phyloP scores from a whole-genome alignment of 2,888 invertebrate genomes.

The Minunthozetes semirufus region DNA sequence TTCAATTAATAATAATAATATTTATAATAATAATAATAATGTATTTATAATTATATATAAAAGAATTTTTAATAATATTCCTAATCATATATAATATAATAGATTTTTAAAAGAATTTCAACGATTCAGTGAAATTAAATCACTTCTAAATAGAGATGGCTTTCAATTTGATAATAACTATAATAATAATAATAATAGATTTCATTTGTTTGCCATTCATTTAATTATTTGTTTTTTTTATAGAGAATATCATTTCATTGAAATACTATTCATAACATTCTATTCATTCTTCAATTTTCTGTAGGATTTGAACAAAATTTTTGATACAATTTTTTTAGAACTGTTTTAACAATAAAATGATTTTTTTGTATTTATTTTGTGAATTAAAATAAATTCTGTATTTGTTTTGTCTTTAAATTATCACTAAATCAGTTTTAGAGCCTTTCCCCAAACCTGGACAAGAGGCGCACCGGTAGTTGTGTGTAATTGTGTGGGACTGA shows the following conservation, averaged over 20 bases:
- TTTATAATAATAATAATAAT: constrained; percentile 4
- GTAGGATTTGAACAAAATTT: background rate
- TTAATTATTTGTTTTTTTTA: background rate
- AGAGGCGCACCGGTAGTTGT: constrained; percentile 30
- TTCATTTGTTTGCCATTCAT: background rate
- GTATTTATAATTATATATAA: constrained; percentile 24
- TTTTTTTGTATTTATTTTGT: constrained; percentile 4
- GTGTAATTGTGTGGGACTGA: background rate
- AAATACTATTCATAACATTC: too few relatives aligned
- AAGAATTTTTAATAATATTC: constrained; percentile 20
- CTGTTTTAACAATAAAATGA: background rate
- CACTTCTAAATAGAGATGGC: constrained; percentile 10
- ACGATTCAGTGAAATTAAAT: background rate
- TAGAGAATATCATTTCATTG: too few relatives aligned
- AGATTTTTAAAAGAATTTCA: background rate
- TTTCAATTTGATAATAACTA: background rate
- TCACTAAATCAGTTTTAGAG: constrained; percentile 20
- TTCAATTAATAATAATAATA: constrained; percentile 10
- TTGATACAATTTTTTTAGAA: background rate
- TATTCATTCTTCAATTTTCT: too few relatives aligned
- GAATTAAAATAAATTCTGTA: background rate
- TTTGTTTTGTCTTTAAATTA: background rate
- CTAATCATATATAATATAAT: constrained; percentile 2
- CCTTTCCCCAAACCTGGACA: constrained; percentile 24
- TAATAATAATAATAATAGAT: background rate